A percentile compares a stretch with the other conserved stretches of the same genome.
Evolutionary conservation across 2,113 vertebrate species (phyloP).

Genomic region (Chloropsis hardwickii): DNA sequence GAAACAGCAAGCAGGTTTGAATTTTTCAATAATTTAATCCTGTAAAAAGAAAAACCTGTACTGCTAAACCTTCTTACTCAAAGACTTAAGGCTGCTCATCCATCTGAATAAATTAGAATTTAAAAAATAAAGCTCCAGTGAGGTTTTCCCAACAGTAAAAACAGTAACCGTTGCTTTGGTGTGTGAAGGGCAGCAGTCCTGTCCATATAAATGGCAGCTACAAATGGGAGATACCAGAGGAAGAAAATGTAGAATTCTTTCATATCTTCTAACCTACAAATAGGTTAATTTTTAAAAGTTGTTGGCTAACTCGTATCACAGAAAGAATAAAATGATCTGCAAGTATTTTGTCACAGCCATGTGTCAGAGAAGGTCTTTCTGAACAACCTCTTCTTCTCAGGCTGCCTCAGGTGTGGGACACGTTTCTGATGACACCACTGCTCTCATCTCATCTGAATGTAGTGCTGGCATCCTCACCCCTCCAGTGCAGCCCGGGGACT

Average conservation of each 20-base stretch:
- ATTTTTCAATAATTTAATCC: background rate
- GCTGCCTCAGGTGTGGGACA: background rate
- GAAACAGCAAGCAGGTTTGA: background rate
- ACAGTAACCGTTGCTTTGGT: background rate
- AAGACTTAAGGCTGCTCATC: background rate
- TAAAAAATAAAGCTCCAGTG: background rate
- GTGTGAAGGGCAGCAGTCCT: background rate
- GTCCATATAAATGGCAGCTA: background rate
- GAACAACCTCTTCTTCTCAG: background rate
- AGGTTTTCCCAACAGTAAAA: background rate
- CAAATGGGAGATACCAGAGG: background rate
- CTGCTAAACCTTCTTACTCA: background rate
- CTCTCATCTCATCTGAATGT: conserved; percentile 38
- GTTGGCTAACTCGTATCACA: background rate
- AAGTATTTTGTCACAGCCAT: background rate
- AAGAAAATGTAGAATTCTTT: background rate
- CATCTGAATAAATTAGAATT: background rate
- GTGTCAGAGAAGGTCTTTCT: background rate
- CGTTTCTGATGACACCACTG: background rate
- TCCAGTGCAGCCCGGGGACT: background rate
- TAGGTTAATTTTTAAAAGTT: background rate
- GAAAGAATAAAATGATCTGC: background rate
- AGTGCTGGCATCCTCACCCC: background rate
- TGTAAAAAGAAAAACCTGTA: background rate
- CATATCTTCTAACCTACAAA: background rate